Base-by-base conservation (phyloP, 1,140 invertebrate species). In the Stegodyphus dumicola region DNA sequence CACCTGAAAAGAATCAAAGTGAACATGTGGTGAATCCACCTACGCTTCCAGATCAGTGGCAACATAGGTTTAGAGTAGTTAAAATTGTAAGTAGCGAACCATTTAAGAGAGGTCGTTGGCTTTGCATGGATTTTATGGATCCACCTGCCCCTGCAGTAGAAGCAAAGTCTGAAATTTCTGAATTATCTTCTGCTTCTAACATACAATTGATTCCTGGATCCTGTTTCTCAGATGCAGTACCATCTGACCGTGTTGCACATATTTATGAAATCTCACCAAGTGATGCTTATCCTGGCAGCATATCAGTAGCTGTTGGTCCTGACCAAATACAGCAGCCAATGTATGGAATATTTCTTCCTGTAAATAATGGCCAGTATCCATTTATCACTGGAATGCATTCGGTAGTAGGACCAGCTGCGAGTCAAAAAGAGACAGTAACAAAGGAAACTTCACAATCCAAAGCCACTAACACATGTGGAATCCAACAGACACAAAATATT, bases 41-140 rank as follows among this genome's bases (percentile, higher is more conserved):
- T 53, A 74, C 77, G 11, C 67, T 86, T 78, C 80, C 87, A 66
- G 81, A 89, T 56, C 87, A 88, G 7, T 90, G 89, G 89, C 89
- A 90, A 74, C 89, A 90, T 86, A 88, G 96, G 86, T 99, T 99
- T 91, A 97, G 97, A 92, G 96, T 98, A 88, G 97, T 99, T 48
- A 98, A 98, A 93, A 97, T 98, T 86, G 96, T 97, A 90, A 97
- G 95, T 90, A 95, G 96, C 48, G 96, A 98, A 90, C 97, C 97
- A 6, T 98, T 98, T 89, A 95, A 95, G 88, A 93, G 97, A 65
- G 97, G 97, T 49, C 92, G 97, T 89, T 99, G 97, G 97, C 94
- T 95, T 88, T 98, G 97, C 91, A 96, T 97, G 94, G 97, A 99
- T 91, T 98, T 97, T 91, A 92, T 97, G 89, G 96, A 98, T 92